These are phyloP conservation scores for Apamea sordens DNA, from an alignment of 2,888 invertebrate species.

Conservation along the genomic window DNA sequence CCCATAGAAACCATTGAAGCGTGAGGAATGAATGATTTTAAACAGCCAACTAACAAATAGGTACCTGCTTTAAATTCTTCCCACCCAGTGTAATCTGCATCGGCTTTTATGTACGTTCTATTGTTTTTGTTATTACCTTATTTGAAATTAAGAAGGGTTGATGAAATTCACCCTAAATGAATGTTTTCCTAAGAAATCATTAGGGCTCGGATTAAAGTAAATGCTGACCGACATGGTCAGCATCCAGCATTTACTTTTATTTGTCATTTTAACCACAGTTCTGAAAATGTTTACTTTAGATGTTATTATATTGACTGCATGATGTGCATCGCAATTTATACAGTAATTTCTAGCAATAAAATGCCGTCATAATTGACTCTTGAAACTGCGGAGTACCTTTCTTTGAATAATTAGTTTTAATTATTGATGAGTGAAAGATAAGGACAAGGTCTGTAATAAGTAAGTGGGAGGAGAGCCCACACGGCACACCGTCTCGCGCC, in stretches of 20 bases:
- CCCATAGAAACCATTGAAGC: constrained; percentile 82
- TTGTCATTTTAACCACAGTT: neutral
- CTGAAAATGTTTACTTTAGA: neutral
- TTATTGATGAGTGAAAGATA: constrained; percentile 61
- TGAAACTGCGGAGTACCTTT: constrained; percentile 19
- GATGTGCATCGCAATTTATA: neutral
- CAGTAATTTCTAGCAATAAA: constrained; percentile 10
- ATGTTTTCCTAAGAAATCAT: constrained; percentile 13
- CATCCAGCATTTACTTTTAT: neutral
- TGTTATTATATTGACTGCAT: neutral
- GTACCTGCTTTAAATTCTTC: constrained; percentile 79
- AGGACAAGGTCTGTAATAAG: constrained; percentile 65
- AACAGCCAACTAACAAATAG: constrained; percentile 77
- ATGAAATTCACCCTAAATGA: neutral
- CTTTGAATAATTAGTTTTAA: constrained; percentile 29
- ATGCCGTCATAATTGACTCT: neutral
- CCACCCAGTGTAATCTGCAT: constrained; percentile 69
- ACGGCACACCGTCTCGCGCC: constrained; percentile 60
- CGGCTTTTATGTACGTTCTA: constrained; percentile 62
- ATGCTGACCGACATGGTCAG: neutral
- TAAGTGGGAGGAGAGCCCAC: constrained; percentile 73
- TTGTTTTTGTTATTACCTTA: constrained; percentile 46
- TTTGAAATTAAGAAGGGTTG: neutral
- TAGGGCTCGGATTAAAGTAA: neutral
- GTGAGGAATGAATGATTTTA: constrained; percentile 85